phyloP scores from a whole-genome alignment of 2,113 vertebrate species.

The Camarhynchus parvulus region DNA sequence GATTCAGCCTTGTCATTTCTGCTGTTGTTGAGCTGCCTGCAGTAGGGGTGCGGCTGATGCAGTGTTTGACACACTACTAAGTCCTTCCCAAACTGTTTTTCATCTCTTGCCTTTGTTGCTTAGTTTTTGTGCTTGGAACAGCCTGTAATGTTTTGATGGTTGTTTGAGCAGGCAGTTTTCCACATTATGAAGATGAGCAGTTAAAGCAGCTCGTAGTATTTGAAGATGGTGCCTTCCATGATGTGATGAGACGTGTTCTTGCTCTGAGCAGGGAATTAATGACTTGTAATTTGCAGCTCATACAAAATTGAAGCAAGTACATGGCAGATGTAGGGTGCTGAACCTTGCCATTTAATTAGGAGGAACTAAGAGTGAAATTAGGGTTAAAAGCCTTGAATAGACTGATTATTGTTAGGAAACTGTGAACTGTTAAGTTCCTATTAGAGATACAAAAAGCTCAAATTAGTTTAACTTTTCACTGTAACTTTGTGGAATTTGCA shows the following conservation, averaged over 20 bases:
- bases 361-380: not conserved
- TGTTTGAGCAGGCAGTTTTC: not conserved
- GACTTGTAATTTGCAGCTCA: not conserved
- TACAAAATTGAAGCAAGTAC: not conserved
- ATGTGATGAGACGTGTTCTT: not conserved
- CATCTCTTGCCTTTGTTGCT: not conserved
- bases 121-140: not conserved
- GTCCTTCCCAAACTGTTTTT: not conserved
- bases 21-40: not conserved
- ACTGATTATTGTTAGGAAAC: not conserved
- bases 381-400: not conserved
- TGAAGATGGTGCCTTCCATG: not conserved
- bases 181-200: not conserved
- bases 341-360: constrained; percentile 4
- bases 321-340: not conserved
- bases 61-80: accelerated
- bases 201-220: not conserved
- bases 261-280: constrained; percentile 14
- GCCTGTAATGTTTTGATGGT: not conserved
- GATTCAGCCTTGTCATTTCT: not conserved
- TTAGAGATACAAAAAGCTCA: not conserved
- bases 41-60: not conserved
- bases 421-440: not conserved
- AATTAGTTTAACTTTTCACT: not conserved
- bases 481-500: not conserved